Conservation (phyloP, 2,888 invertebrate genomes). For the Xestia xanthographa region DNA sequence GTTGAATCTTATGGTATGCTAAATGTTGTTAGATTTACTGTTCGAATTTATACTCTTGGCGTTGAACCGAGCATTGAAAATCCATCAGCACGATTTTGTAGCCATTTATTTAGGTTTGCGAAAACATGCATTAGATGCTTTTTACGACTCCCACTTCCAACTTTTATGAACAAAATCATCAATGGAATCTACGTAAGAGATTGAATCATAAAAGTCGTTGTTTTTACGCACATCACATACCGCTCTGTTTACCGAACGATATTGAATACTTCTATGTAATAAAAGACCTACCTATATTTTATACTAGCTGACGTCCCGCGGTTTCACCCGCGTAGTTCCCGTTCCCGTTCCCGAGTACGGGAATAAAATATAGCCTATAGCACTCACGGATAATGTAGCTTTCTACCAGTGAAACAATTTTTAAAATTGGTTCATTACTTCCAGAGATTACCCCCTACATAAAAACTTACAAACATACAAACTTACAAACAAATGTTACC, state of each 20-base stretch:
- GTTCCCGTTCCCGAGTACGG: no score
- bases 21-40: no score
- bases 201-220: slow-evolving; percentile 29
- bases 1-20: no score
- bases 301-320: no score
- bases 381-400: no score
- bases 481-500: no score
- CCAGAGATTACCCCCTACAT: no score
- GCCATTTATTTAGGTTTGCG: background rate
- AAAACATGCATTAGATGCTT: background rate
- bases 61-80: background rate
- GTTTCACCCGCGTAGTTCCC: no score
- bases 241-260: slow-evolving; percentile 15
- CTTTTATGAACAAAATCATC: slow-evolving; percentile 22
- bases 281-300: background rate
- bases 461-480: no score
- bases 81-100: background rate
- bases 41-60: background rate
- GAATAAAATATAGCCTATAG: no score
- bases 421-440: no score
- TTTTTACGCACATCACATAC: slow-evolving; percentile 22
- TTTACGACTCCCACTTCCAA: background rate
- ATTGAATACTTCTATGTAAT: background rate
- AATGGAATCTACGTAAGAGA: slow-evolving; percentile 14
- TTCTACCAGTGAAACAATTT: no score